Conservation (phyloP, 2,113 vertebrate genomes). For the Fukomys damarensis region DNA sequence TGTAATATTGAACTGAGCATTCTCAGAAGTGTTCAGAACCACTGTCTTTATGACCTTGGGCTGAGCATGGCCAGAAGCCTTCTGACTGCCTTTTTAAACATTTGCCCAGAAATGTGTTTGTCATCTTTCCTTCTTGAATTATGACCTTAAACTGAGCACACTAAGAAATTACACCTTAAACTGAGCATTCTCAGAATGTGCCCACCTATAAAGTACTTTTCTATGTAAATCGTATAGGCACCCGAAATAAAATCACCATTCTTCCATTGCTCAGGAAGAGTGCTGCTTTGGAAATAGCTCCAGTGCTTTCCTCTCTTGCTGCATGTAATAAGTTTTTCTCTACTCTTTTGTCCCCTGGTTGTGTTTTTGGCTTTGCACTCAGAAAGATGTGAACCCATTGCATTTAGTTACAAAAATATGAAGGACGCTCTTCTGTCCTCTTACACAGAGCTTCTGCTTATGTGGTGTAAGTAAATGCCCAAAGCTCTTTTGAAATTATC, state of each 20-base stretch:
- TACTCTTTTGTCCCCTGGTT: too few relatives aligned
- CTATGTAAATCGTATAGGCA: background rate
- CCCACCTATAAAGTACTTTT: background rate
- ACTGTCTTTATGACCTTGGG: background rate
- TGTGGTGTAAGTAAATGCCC: background rate
- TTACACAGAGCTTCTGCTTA: background rate
- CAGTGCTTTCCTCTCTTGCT: background rate
- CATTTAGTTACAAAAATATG: background rate
- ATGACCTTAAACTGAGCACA: background rate
- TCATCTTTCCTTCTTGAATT: background rate
- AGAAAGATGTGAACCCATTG: background rate
- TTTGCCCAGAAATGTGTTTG: background rate
- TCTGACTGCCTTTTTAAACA: background rate
- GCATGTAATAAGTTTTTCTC: background rate
- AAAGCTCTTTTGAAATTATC: background rate
- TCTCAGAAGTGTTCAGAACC: background rate
- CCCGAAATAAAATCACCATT: background rate
- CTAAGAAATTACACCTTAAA: background rate
- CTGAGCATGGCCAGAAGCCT: background rate
- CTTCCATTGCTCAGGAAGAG: background rate
- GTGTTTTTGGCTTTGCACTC: background rate
- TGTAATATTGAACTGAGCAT: background rate
- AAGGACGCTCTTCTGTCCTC: background rate
- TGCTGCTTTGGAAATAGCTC: background rate
- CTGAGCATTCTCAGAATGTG: background rate